Evolutionary conservation across 2,888 invertebrate species (phyloP).

Genomic region (Oscheius sp.): DNA sequence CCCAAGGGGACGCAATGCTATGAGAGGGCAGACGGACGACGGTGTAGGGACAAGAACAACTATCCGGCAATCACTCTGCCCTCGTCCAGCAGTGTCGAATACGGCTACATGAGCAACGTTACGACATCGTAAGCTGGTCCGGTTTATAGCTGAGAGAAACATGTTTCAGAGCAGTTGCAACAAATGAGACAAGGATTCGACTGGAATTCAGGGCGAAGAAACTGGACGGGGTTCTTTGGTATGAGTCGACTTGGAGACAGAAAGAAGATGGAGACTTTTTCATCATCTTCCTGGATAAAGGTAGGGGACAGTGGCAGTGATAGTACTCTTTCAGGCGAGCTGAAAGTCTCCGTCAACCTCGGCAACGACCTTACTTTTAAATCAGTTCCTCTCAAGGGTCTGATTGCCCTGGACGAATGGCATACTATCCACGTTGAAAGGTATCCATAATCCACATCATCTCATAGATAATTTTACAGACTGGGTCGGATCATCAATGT

Average conservation of each 20-base stretch:
- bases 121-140: slow-evolving; percentile 45
- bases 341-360: slow-evolving; percentile 55
- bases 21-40: slow-evolving; percentile 14
- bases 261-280: slow-evolving; percentile 46
- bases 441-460: slow-evolving; percentile 26
- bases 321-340: slow-evolving; percentile 33
- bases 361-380: slow-evolving; percentile 54
- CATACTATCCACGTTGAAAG: slow-evolving; percentile 50
- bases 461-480: slow-evolving; percentile 38
- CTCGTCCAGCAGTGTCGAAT: slow-evolving; percentile 28
- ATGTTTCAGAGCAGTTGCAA: slow-evolving; percentile 38
- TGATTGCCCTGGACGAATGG: slow-evolving; percentile 56
- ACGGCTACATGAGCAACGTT: slow-evolving; percentile 50
- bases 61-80: slow-evolving; percentile 5
- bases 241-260: slow-evolving; percentile 48
- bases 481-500: slow-evolving; percentile 49
- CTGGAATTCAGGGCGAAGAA: slow-evolving; percentile 48
- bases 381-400: slow-evolving; percentile 49
- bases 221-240: slow-evolving; percentile 46
- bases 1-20: slow-evolving; percentile 25
- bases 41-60: slow-evolving; percentile 7
- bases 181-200: slow-evolving; percentile 48
- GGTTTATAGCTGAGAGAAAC: neutral
- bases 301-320: slow-evolving; percentile 8
- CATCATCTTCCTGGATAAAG: slow-evolving; percentile 47